These are phyloP conservation scores for Pseudopipra pipra DNA, from an alignment of 2,113 vertebrate genomes.

Conservation along the genomic window DNA sequence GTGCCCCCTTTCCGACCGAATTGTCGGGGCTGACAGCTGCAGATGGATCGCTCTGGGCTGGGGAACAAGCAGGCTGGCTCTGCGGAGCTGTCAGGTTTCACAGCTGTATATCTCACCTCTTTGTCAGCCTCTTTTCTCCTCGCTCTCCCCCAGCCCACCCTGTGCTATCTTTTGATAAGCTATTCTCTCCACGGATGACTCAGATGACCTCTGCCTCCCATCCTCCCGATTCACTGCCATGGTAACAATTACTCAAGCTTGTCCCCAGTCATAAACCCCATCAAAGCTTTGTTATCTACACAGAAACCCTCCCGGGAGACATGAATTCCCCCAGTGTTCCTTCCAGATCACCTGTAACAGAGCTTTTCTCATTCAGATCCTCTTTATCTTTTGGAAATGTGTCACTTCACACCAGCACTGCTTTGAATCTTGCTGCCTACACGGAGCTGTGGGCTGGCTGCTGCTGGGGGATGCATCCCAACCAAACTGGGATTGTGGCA, in stretches of 20 bases:
- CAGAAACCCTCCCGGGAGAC: conserved; percentile 65
- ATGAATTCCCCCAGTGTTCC: conserved; percentile 58
- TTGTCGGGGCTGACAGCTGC: conserved; percentile 6
- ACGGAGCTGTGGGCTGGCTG: conserved; percentile 31
- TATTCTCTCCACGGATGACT: conserved; percentile 59
- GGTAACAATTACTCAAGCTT: conserved; percentile 70
- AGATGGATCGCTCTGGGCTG: background rate
- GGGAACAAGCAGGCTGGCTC: conserved; percentile 26
- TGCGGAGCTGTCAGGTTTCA: conserved; percentile 36
- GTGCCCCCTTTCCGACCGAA: background rate
- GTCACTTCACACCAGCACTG: conserved; percentile 10
- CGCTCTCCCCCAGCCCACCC: conserved; percentile 57
- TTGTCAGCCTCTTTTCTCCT: conserved; percentile 57
- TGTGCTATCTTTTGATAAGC: conserved; percentile 68
- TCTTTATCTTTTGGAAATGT: conserved; percentile 51
- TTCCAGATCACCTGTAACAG: conserved; percentile 59
- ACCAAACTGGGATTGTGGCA: background rate
- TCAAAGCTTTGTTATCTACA: conserved; percentile 64
- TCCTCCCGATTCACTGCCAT: conserved; percentile 62
- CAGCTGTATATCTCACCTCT: conserved; percentile 62
- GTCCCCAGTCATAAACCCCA: conserved; percentile 64
- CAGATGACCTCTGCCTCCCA: conserved; percentile 65
- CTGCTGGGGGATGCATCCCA: background rate
- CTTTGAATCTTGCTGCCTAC: conserved; percentile 33
- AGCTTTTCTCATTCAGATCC: conserved; percentile 41